A percentile compares a stretch with the other conserved stretches of the same genome.
Evolutionary conservation across 2,888 invertebrate genomes (phyloP).

Genomic region (Sialis fuliginosa): DNA sequence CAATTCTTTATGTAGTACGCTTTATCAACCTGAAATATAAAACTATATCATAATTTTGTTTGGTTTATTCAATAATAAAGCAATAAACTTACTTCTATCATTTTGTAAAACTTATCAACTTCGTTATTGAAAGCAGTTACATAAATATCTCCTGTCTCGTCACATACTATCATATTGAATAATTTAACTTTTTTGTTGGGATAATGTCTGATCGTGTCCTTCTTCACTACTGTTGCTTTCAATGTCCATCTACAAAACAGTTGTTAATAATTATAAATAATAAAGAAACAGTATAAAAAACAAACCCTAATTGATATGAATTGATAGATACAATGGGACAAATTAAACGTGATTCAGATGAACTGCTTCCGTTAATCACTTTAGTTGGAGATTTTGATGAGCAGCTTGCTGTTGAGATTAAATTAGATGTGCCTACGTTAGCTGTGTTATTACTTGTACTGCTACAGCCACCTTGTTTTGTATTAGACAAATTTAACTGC

Average conservation of each 20-base stretch:
- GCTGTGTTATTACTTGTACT: too few species aligned
- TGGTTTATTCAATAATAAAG: background rate
- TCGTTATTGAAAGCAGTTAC: conserved; percentile 78
- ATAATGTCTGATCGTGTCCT: conserved; percentile 69
- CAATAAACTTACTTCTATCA: conserved; percentile 49
- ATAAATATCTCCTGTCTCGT: conserved; percentile 86
- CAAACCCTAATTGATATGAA: conserved; percentile 82
- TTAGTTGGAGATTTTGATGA: conserved; percentile 3
- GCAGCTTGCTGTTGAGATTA: too few species aligned
- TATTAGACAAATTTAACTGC: too few species aligned
- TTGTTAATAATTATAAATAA: too few species aligned
- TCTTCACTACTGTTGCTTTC: conserved; percentile 72
- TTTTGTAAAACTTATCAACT: conserved; percentile 76
- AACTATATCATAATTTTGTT: background rate
- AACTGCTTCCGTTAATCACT: background rate
- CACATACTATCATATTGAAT: conserved; percentile 82
- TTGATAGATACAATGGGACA: conserved; percentile 74
- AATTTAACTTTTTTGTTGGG: conserved; percentile 81
- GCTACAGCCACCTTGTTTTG: too few species aligned
- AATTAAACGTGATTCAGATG: conserved; percentile 23
- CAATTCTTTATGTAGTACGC: conserved; percentile 79
- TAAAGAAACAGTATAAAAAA: too few species aligned
- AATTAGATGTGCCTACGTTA: too few species aligned
- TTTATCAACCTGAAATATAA: conserved; percentile 42
- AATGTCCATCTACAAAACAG: conserved; percentile 61